A percentile compares a stretch with the other conserved stretches of the same genome.
Conservation (phyloP, 1,140 invertebrate species). For the Daktulosphaira vitifoliae region DNA sequence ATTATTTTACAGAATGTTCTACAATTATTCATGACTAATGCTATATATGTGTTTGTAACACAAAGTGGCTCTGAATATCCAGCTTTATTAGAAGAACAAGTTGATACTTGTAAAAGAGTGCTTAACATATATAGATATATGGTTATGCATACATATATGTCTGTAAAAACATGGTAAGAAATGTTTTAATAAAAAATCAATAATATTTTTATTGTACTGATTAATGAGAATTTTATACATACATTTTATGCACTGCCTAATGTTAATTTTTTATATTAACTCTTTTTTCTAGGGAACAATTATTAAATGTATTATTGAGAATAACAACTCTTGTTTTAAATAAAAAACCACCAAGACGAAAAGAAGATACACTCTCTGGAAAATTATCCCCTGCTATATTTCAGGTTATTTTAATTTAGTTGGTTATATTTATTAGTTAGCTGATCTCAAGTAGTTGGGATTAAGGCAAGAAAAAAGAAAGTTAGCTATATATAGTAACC, state of each 20-base stretch:
- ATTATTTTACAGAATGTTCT: conserved; percentile 63
- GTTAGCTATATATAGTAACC: too few relatives aligned
- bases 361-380: conserved; percentile 68
- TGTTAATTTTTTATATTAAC: neutral
- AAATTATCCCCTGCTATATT: conserved; percentile 83
- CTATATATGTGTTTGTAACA: conserved; percentile 86
- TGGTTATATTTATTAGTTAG: too few relatives aligned
- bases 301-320: conserved; percentile 76
- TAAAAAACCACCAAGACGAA: conserved; percentile 60
- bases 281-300: conserved; percentile 61
- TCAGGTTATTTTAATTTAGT: conserved; percentile 45
- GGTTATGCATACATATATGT: conserved; percentile 92
- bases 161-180: conserved; percentile 80
- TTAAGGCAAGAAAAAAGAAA: too few relatives aligned
- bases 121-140: conserved; percentile 94
- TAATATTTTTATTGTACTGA: too few relatives aligned
- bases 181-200: neutral
- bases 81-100: conserved; percentile 72
- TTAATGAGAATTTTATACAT: too few relatives aligned
- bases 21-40: conserved; percentile 90
- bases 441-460: too few relatives aligned
- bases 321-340: conserved; percentile 85
- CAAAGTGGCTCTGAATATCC: conserved; percentile 51
- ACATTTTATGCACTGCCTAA: neutral
- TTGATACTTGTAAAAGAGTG: conserved; percentile 91